Percentiles rank a stretch among this genome's conserved stretches.
phyloP scores from a whole-genome alignment of 2,888 invertebrate genomes.

The Hyposoter dolosus region DNA sequence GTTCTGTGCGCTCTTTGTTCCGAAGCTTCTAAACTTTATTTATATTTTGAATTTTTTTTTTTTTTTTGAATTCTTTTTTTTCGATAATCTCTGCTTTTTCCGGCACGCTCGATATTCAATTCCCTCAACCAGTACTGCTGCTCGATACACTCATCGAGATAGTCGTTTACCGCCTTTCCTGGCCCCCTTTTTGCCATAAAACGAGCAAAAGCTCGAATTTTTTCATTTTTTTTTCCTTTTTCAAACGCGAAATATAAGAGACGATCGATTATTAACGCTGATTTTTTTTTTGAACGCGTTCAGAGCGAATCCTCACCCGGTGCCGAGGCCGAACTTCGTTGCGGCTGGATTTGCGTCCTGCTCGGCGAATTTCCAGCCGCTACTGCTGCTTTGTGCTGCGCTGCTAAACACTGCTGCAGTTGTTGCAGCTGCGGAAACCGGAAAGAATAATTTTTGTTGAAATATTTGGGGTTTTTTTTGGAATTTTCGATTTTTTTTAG shows the following conservation, averaged over 20 bases:
- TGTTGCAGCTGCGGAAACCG: slow-evolving; percentile 79
- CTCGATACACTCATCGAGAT: slow-evolving; percentile 9
- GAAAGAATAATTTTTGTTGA: neutral
- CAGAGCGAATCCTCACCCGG: slow-evolving; percentile 82
- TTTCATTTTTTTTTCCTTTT: slow-evolving; percentile 57
- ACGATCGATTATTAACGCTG: slow-evolving; percentile 71
- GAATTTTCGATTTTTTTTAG: neutral
- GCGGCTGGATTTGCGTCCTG: slow-evolving; percentile 82
- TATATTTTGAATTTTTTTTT: neutral
- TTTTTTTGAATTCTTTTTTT: slow-evolving; percentile 13
- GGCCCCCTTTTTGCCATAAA: slow-evolving; percentile 18
- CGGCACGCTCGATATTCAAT: slow-evolving; percentile 62
- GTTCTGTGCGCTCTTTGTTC: slow-evolving; percentile 59
- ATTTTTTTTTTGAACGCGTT: slow-evolving; percentile 77
- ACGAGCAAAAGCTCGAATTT: slow-evolving; percentile 74
- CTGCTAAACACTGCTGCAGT: slow-evolving; percentile 82
- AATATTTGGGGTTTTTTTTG: too few species aligned
- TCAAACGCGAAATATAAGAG: slow-evolving; percentile 66
- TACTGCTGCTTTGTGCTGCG: slow-evolving; percentile 82
- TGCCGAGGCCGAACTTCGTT: slow-evolving; percentile 80
- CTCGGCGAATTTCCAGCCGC: slow-evolving; percentile 79
- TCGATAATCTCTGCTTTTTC: neutral
- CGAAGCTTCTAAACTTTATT: slow-evolving; percentile 55
- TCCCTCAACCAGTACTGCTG: slow-evolving; percentile 48
- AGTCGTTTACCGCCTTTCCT: neutral